Conservation (phyloP, 2,888 invertebrate genomes). For the Venusia cambrica region DNA sequence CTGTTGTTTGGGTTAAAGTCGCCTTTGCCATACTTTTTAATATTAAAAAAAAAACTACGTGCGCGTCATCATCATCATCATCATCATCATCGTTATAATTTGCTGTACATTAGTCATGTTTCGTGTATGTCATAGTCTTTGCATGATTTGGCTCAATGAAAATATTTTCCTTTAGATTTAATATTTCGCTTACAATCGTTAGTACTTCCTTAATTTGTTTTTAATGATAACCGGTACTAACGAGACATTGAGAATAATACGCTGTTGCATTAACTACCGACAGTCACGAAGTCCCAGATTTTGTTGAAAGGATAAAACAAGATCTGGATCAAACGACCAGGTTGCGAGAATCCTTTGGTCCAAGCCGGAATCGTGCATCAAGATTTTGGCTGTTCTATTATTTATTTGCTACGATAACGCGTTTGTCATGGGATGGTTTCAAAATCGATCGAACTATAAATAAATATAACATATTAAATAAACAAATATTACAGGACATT, state of each 20-base stretch:
- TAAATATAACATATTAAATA: no score
- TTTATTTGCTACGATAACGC: constrained; percentile 10
- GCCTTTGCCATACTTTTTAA: no score
- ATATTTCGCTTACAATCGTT: constrained; percentile 1
- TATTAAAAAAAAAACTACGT: no score
- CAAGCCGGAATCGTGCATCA: constrained; percentile 17
- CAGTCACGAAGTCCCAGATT: constrained; percentile 12
- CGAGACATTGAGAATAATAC: no score
- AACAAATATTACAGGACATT: no score
- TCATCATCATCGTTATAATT: no score
- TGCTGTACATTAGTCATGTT: no score
- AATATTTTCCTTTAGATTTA: no score
- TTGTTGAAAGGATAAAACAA: constrained; percentile 16
- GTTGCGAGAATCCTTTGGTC: constrained; percentile 11
- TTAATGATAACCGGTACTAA: background rate
- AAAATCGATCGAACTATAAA: constrained; percentile 9
- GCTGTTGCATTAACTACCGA: background rate
- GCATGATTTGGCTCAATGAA: no score
- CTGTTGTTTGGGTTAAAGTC: no score
- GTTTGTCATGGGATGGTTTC: constrained; percentile 4
- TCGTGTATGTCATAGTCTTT: no score
- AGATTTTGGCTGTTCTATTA: constrained; percentile 6
- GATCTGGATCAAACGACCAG: constrained; percentile 12
- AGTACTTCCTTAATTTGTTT: constrained; percentile 6
- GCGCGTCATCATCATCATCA: no score